Evolutionary conservation across 1,140 invertebrate genomes (phyloP).

Genomic region (Drosophila willistoni): DNA sequence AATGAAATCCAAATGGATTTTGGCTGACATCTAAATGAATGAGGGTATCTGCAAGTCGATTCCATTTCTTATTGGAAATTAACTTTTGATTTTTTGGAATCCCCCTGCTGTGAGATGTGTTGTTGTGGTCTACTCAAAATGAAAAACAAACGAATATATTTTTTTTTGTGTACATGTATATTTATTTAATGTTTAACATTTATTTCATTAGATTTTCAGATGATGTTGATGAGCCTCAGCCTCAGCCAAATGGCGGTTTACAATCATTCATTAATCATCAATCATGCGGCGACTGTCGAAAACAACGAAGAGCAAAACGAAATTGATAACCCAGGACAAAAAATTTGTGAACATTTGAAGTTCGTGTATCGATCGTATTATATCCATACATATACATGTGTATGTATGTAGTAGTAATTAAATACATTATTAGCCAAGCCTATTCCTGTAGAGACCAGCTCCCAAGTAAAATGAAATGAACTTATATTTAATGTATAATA

Average conservation of each 20-base stretch:
- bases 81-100: not conserved
- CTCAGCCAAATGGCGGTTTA: slow-evolving; percentile 20
- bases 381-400: not conserved
- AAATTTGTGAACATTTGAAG: not conserved
- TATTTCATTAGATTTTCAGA: slow-evolving; percentile 62
- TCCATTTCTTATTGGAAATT: not conserved
- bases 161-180: slow-evolving; percentile 5
- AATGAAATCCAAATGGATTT: no score
- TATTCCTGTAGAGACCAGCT: slow-evolving; percentile 37
- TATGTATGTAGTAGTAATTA: not conserved
- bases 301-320: slow-evolving; percentile 6
- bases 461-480: slow-evolving; percentile 28
- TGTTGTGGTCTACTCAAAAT: slow-evolving; percentile 13
- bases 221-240: slow-evolving; percentile 33
- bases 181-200: slow-evolving; percentile 65
- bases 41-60: not conserved
- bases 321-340: not conserved
- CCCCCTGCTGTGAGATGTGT: not conserved
- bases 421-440: not conserved
- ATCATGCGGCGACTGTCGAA: slow-evolving; percentile 40
- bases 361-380: not conserved
- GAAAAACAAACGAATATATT: slow-evolving; percentile 43
- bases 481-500: slow-evolving; percentile 29
- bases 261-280: slow-evolving; percentile 48
- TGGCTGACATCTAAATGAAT: no score